Evolutionary conservation across 2,888 invertebrate genomes (phyloP).

Genomic region (Lasiommata megera): DNA sequence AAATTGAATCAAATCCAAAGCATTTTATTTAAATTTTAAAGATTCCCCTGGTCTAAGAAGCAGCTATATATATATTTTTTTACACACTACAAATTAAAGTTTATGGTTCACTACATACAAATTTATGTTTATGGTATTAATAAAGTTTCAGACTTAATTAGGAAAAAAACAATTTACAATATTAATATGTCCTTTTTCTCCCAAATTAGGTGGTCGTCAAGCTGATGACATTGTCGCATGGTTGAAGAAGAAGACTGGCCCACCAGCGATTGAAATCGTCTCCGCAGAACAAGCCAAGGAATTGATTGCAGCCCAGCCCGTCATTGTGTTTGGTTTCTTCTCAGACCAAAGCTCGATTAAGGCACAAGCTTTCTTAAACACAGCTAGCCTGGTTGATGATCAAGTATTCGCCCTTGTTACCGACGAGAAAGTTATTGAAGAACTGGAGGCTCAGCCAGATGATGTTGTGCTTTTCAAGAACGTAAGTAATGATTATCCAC

Average conservation of each 20-base stretch:
- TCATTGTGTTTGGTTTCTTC: constrained; percentile 95
- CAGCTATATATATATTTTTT: too few species aligned
- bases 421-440: constrained; percentile 88
- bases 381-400: constrained; percentile 92
- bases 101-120: too few species aligned
- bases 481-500: constrained; percentile 68
- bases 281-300: constrained; percentile 91
- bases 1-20: too few species aligned
- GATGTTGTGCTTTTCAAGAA: constrained; percentile 95
- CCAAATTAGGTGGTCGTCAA: constrained; percentile 89
- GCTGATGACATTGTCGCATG: constrained; percentile 96
- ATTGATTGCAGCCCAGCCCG: constrained; percentile 89
- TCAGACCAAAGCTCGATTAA: constrained; percentile 88
- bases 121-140: too few species aligned
- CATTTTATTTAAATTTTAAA: too few species aligned
- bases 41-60: too few species aligned
- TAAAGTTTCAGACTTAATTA: too few species aligned
- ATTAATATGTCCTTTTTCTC: neutral
- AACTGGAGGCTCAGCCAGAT: constrained; percentile 90
- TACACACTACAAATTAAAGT: too few species aligned
- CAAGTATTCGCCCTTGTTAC: constrained; percentile 93
- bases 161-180: too few species aligned
- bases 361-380: constrained; percentile 91
- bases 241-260: constrained; percentile 98
- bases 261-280: constrained; percentile 91